Conservation (phyloP, 2,888 invertebrate genomes). For the Zygogramma bicolorata region DNA sequence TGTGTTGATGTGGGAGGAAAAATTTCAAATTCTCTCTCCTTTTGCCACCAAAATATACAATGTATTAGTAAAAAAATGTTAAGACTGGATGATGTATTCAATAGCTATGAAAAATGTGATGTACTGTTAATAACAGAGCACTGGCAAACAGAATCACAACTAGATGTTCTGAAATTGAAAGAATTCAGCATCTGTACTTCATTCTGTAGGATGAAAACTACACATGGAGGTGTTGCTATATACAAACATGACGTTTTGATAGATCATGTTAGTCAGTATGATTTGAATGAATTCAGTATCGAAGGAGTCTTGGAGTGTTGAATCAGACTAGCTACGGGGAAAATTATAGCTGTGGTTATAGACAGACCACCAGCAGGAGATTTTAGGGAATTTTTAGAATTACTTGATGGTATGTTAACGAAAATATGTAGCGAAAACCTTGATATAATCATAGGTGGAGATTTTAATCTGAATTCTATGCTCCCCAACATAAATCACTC, state of each 20-base stretch:
- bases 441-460: not conserved
- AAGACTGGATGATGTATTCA: conserved; percentile 5
- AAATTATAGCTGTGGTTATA: conserved; percentile 16
- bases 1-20: not conserved
- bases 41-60: not conserved
- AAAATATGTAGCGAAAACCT: not conserved
- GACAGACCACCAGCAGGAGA: not conserved
- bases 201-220: conserved; percentile 5
- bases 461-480: not conserved
- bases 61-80: not conserved
- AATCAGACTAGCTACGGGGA: not conserved
- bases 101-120: conserved; percentile 13
- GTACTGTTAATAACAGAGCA: not conserved
- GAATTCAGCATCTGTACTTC: conserved; percentile 14
- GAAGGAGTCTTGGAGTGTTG: conserved; percentile 12
- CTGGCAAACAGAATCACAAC: not conserved
- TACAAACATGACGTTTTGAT: not conserved
- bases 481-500: not conserved
- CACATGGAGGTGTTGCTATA: conserved; percentile 11
- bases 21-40: not conserved
- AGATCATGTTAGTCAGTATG: not conserved
- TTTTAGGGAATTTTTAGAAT: not conserved
- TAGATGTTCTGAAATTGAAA: not conserved
- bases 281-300: not conserved
- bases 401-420: not conserved